These are phyloP conservation scores for Lepus townsendii DNA, from an alignment of 2,797 vertebrate genomes.

Conservation along the genomic window DNA sequence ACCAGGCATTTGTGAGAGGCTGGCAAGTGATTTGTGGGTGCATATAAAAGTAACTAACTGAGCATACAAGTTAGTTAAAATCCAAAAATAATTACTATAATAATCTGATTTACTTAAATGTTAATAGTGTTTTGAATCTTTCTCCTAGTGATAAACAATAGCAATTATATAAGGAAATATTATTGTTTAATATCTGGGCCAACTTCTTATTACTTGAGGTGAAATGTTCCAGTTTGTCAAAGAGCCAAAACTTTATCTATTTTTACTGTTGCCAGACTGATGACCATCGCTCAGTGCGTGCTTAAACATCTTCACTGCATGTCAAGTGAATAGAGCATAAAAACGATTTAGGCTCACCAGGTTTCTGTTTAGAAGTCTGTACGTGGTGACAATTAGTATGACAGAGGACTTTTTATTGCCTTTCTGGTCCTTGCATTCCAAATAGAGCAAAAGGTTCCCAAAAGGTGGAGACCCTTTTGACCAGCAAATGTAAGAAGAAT, in stretches of 20 bases:
- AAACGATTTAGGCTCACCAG: background rate
- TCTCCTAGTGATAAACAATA: slow-evolving; percentile 30
- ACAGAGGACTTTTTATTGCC: slow-evolving; percentile 47
- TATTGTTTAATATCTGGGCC: slow-evolving; percentile 49
- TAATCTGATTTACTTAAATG: slow-evolving; percentile 39
- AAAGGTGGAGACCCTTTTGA: background rate
- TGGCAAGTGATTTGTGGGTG: background rate
- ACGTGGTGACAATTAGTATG: background rate
- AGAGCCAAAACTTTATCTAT: slow-evolving; percentile 21
- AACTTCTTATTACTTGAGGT: slow-evolving; percentile 36
- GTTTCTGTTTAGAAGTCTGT: slow-evolving; percentile 20
- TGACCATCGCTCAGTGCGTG: background rate
- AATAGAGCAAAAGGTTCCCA: background rate
- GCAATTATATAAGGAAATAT: slow-evolving; percentile 51
- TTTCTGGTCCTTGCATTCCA: background rate
- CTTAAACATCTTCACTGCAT: background rate
- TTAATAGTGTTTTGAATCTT: slow-evolving; percentile 36
- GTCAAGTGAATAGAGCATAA: slow-evolving; percentile 37
- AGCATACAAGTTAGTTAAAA: slow-evolving; percentile 48
- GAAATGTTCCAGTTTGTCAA: slow-evolving; percentile 12
- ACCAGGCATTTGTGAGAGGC: background rate
- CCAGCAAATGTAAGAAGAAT: background rate
- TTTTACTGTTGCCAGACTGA: background rate
- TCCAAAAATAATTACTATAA: background rate
- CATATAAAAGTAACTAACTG: background rate